Evolutionary conservation across 92 coral and sea anemone genomes (phyloP).

Genomic region (Porites divaricata): DNA sequence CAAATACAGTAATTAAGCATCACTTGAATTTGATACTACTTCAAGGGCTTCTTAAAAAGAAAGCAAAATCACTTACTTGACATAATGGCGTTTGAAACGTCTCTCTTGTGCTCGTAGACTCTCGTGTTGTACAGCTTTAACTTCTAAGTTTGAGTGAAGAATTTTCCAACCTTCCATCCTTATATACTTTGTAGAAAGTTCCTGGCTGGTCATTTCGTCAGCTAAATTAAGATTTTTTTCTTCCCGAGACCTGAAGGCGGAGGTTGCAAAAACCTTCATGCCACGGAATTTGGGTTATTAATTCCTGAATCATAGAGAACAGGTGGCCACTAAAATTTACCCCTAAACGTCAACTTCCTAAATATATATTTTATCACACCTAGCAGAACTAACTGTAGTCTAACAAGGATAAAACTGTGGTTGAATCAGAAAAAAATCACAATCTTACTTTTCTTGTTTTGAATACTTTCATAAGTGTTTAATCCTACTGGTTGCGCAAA

Average conservation of each 20-base stretch:
- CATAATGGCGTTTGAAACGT: neutral
- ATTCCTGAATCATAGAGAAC: neutral
- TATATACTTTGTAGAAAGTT: slow-evolving; percentile 26
- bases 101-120: neutral
- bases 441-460: neutral
- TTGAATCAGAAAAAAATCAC: neutral
- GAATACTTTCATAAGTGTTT: neutral
- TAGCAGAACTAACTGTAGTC: neutral
- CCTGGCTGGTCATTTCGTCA: slow-evolving; percentile 13
- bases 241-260: neutral
- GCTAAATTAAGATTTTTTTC: slow-evolving; percentile 9
- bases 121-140: slow-evolving; percentile 2
- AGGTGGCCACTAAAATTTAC: slow-evolving; percentile 5
- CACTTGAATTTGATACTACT: neutral
- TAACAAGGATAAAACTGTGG: neutral
- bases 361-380: neutral
- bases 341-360: neutral
- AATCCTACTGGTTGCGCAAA: neutral
- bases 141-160: slow-evolving; percentile 20
- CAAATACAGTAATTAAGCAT: no score
- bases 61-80: neutral
- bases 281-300: neutral
- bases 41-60: neutral
- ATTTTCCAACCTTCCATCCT: slow-evolving; percentile 6
- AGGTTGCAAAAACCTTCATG: neutral